Conservation (phyloP, 2,113 vertebrate species). For the Boleophthalmus pectinirostris region DNA sequence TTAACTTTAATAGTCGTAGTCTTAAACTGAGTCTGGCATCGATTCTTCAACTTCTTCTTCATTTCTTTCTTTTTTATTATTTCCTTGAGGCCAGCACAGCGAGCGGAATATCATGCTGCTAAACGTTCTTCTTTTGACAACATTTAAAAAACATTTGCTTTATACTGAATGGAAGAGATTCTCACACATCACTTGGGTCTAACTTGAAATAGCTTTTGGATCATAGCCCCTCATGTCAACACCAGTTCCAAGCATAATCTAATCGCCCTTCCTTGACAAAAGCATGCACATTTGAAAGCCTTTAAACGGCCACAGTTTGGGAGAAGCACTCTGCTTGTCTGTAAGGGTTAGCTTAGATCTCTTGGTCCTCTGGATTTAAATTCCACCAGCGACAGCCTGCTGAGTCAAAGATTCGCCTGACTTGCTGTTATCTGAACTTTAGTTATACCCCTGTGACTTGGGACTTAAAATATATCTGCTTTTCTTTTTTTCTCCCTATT, state of each 20-base stretch:
- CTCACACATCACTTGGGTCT: constrained; percentile 34
- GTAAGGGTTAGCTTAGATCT: constrained; percentile 48
- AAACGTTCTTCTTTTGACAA: background rate
- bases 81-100: background rate
- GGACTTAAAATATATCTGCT: constrained; percentile 40
- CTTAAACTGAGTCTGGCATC: too few species aligned
- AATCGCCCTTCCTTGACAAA: constrained; percentile 57
- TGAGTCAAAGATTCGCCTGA: constrained; percentile 50
- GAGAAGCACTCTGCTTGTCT: constrained; percentile 20
- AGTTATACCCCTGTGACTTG: constrained; percentile 43
- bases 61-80: background rate
- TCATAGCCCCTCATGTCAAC: constrained; percentile 52
- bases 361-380: constrained; percentile 46
- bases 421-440: constrained; percentile 60
- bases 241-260: constrained; percentile 46
- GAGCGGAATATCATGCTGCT: background rate
- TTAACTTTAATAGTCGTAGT: too few species aligned
- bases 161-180: background rate
- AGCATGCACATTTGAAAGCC: constrained; percentile 51
- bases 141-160: background rate
- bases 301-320: constrained; percentile 38
- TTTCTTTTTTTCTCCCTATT: constrained; percentile 14
- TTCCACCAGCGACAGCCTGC: constrained; percentile 45
- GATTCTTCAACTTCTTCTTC: too few species aligned
- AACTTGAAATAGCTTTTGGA: constrained; percentile 28